These are phyloP conservation scores for Scaptomyza polygonia DNA, from an alignment of 2,888 invertebrate species.

Conservation along the genomic window DNA sequence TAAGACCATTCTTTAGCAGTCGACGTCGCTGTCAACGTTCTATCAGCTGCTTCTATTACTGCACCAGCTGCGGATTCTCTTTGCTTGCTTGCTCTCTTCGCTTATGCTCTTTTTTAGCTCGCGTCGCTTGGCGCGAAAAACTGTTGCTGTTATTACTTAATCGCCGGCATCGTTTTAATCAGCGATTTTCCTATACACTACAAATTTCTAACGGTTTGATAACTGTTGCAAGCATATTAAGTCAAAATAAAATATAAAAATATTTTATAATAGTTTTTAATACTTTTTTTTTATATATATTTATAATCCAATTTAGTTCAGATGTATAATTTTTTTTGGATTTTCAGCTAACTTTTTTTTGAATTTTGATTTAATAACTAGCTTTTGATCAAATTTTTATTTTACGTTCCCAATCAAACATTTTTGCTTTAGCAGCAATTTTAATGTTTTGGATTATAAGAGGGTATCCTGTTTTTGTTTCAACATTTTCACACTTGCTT, in stretches of 20 bases:
- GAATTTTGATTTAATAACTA: too few relatives aligned
- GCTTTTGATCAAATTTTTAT: neutral
- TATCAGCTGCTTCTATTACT: slow-evolving; percentile 47
- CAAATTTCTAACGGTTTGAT: neutral
- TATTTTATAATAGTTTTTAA: neutral
- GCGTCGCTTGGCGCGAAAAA: slow-evolving; percentile 69
- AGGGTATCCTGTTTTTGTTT: neutral
- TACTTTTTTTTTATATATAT: neutral
- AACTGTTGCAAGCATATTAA: slow-evolving; percentile 12
- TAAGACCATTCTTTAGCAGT: slow-evolving; percentile 72
- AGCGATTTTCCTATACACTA: slow-evolving; percentile 41
- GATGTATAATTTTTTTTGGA: too few relatives aligned
- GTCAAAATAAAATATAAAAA: neutral
- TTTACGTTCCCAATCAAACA: neutral
- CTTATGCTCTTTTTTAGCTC: slow-evolving; percentile 32
- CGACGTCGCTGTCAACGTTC: slow-evolving; percentile 38
- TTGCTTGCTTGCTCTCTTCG: slow-evolving; percentile 36
- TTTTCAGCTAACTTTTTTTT: too few relatives aligned
- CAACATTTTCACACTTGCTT: neutral
- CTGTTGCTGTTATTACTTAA: slow-evolving; percentile 78
- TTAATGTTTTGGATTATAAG: neutral
- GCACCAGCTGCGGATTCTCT: slow-evolving; percentile 67
- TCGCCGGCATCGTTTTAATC: slow-evolving; percentile 65
- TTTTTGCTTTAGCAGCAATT: neutral
- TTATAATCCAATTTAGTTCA: neutral